A percentile compares a stretch with the other conserved stretches of the same genome.
Evolutionary conservation across 2,113 vertebrate genomes (phyloP).

Genomic region (Semicossyphus pulcher): DNA sequence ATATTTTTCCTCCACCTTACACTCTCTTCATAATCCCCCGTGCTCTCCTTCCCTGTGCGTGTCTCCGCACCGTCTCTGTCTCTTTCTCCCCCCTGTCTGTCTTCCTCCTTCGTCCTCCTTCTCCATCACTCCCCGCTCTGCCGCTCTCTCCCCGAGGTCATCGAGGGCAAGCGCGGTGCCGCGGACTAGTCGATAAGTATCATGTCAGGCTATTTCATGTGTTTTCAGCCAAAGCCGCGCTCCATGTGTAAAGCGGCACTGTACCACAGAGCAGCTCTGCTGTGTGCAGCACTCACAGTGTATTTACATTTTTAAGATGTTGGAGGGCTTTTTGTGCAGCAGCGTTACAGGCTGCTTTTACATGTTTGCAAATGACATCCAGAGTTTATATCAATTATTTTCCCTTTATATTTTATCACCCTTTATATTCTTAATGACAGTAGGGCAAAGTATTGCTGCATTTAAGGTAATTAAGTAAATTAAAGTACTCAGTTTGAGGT

Average conservation of each 20-base stretch:
- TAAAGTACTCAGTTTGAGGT: not conserved
- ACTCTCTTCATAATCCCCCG: conserved; percentile 7
- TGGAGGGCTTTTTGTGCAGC: conserved; percentile 42
- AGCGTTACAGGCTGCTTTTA: not conserved
- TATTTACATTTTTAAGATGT: conserved; percentile 55
- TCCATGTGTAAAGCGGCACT: conserved; percentile 17
- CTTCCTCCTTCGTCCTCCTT: not conserved
- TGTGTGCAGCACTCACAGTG: conserved; percentile 9
- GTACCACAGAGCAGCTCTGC: conserved; percentile 19
- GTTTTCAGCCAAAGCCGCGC: conserved; percentile 37
- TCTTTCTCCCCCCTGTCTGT: conserved; percentile 3
- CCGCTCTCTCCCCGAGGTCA: conserved; percentile 61
- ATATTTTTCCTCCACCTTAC: conserved; percentile 1
- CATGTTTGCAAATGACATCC: not conserved
- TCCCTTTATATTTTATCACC: no score
- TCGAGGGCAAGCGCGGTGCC: conserved; percentile 46
- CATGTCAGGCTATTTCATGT: conserved; percentile 47
- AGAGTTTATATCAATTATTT: not conserved
- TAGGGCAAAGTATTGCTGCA: no score
- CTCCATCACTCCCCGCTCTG: conserved; percentile 33
- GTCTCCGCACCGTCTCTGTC: conserved; percentile 21
- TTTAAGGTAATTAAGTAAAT: not conserved
- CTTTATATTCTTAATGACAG: no score
- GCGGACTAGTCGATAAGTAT: conserved; percentile 53
- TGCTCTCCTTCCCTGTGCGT: conserved; percentile 14